These are phyloP conservation scores for Selene dorsalis DNA, from an alignment of 2,797 vertebrate species.

Conservation along the genomic window DNA sequence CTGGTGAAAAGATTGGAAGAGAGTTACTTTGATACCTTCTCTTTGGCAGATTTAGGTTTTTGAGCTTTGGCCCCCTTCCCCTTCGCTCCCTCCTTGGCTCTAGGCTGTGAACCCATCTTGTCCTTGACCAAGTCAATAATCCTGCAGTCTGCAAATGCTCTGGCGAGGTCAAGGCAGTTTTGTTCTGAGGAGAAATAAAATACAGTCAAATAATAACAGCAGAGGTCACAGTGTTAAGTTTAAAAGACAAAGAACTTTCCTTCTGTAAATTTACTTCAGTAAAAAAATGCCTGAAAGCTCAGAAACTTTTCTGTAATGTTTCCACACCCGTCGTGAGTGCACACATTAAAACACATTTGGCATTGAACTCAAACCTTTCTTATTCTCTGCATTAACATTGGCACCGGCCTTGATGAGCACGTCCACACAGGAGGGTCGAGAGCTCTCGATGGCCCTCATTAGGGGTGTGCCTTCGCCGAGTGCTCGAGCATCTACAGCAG, in stretches of 20 bases:
- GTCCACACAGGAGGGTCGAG: constrained; percentile 88
- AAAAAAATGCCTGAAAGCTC: neutral
- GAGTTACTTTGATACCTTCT: constrained; percentile 79
- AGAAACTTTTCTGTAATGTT: neutral
- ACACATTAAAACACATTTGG: neutral
- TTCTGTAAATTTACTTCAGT: neutral
- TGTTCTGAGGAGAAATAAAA: constrained; percentile 80
- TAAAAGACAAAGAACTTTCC: neutral
- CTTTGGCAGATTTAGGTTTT: constrained; percentile 71
- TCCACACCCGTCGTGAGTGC: neutral
- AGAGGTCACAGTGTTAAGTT: neutral
- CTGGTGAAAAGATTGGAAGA: constrained; percentile 8
- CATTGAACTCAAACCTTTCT: constrained; percentile 83
- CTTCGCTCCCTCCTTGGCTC: constrained; percentile 79
- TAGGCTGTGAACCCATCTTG: constrained; percentile 83
- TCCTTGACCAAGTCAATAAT: constrained; percentile 87
- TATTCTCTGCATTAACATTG: constrained; percentile 84
- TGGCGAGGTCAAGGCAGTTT: constrained; percentile 88
- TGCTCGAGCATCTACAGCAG: constrained; percentile 82
- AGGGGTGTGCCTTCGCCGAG: constrained; percentile 90
- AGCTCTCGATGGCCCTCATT: constrained; percentile 91
- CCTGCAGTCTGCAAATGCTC: constrained; percentile 83
- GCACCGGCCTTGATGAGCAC: constrained; percentile 89
- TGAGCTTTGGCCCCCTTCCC: constrained; percentile 66
- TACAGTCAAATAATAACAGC: constrained; percentile 7